These are phyloP conservation scores for Belgica antarctica DNA, from an alignment of 2,888 invertebrate species.

Conservation along the genomic window DNA sequence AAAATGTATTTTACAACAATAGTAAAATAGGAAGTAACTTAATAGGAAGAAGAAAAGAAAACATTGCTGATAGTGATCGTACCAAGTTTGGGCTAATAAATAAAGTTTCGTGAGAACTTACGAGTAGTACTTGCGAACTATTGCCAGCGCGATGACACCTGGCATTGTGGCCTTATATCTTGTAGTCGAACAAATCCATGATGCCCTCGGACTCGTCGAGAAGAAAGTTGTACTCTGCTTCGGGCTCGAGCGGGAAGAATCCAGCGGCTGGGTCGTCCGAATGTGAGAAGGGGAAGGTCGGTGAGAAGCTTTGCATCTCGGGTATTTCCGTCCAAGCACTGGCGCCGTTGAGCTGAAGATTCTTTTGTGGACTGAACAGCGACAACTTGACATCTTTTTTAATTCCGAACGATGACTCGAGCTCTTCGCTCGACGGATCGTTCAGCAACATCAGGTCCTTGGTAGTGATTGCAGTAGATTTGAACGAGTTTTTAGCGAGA, in stretches of 20 bases:
- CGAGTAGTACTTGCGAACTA: not conserved
- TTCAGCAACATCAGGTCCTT: constrained; percentile 30
- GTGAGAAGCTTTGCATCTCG: constrained; percentile 19
- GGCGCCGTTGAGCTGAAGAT: constrained; percentile 10
- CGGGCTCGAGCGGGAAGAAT: constrained; percentile 87
- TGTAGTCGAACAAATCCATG: constrained; percentile 82
- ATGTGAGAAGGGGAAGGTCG: constrained; percentile 3
- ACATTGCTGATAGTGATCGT: not conserved
- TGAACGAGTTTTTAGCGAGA: not conserved
- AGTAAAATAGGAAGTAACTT: no score
- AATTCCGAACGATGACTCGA: not conserved
- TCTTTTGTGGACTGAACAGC: constrained; percentile 40
- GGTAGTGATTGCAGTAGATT: constrained; percentile 11
- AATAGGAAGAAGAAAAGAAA: not conserved
- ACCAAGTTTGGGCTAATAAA: constrained; percentile 1
- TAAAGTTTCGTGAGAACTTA: not conserved
- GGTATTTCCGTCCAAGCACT: constrained; percentile 9
- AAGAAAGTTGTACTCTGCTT: constrained; percentile 79
- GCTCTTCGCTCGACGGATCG: constrained; percentile 11
- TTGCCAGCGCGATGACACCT: not conserved
- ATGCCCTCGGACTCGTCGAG: constrained; percentile 89
- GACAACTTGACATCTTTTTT: constrained; percentile 38
- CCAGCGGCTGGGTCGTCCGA: constrained; percentile 55
- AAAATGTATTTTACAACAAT: no score
- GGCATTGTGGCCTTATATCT: not conserved